phyloP scores from a whole-genome alignment of 2,113 vertebrate genomes.

The Rhineura floridana region DNA sequence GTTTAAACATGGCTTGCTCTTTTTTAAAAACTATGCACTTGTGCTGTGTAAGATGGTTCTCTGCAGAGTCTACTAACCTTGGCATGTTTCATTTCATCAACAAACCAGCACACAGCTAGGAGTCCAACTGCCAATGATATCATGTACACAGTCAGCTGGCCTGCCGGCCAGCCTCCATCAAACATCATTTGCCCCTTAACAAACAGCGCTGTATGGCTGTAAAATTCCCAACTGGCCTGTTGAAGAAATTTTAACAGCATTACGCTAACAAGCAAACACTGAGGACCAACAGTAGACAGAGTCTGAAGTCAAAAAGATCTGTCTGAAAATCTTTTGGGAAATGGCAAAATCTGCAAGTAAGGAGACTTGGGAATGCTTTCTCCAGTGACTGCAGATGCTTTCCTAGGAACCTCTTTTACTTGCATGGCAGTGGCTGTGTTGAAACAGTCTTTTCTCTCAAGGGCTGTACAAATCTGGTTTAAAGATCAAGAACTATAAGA shows the following conservation, averaged over 20 bases:
- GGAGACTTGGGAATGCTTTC: not conserved
- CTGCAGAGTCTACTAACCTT: not conserved
- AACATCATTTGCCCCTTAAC: not conserved
- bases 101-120: not conserved
- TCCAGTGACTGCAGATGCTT: not conserved
- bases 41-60: accelerated
- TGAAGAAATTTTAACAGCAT: not conserved
- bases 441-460: accelerated
- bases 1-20: not conserved
- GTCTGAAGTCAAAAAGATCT: not conserved
- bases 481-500: too few relatives aligned
- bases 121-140: not conserved
- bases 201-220: not conserved
- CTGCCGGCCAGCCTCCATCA: not conserved
- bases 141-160: not conserved
- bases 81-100: not conserved
- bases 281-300: not conserved
- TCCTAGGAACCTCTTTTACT: not conserved
- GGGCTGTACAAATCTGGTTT: too few relatives aligned
- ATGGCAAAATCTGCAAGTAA: not conserved
- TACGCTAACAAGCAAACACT: not conserved
- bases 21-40: not conserved
- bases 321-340: not conserved
- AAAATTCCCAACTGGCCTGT: not conserved
- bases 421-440: not conserved